Percentiles rank a stretch among this genome's conserved stretches.
phyloP scores from a whole-genome alignment of 2,888 invertebrate species.

The Rhogogaster chlorosoma region DNA sequence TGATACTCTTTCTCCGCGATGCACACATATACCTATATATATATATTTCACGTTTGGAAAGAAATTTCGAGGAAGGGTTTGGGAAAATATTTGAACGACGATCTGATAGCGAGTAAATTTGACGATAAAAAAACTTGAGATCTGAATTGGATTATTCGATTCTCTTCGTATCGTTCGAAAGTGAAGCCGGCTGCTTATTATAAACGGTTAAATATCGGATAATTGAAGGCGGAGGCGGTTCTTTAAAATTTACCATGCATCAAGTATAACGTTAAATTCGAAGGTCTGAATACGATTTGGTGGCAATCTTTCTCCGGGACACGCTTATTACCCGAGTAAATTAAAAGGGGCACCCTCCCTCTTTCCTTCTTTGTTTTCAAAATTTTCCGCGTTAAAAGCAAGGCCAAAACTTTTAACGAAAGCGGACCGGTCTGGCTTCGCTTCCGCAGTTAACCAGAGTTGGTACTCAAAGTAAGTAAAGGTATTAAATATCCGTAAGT shows the following conservation, averaged over 20 bases:
- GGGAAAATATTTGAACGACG: neutral
- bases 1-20: neutral
- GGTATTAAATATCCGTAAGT: slow-evolving; percentile 47
- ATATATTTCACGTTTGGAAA: neutral
- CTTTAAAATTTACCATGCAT: slow-evolving; percentile 16
- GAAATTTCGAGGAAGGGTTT: neutral
- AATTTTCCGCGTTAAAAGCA: slow-evolving; percentile 43
- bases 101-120: neutral
- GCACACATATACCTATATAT: neutral
- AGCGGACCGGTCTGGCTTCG: slow-evolving; percentile 58
- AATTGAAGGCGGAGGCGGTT: slow-evolving; percentile 10
- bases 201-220: slow-evolving; percentile 13
- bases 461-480: slow-evolving; percentile 39
- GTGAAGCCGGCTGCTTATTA: neutral
- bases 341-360: slow-evolving; percentile 50
- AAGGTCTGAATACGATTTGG: slow-evolving; percentile 30
- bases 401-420: slow-evolving; percentile 72
- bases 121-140: neutral
- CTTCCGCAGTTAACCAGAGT: slow-evolving; percentile 19
- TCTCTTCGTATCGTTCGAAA: neutral
- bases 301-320: slow-evolving; percentile 35
- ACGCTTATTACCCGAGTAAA: slow-evolving; percentile 44
- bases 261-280: slow-evolving; percentile 23
- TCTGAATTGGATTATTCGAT: neutral
- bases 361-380: slow-evolving; percentile 20